A percentile compares a stretch with the other conserved stretches of the same genome.
Evolutionary conservation across 2,797 vertebrate species (phyloP).

Genomic region (Urophycis tenuis): DNA sequence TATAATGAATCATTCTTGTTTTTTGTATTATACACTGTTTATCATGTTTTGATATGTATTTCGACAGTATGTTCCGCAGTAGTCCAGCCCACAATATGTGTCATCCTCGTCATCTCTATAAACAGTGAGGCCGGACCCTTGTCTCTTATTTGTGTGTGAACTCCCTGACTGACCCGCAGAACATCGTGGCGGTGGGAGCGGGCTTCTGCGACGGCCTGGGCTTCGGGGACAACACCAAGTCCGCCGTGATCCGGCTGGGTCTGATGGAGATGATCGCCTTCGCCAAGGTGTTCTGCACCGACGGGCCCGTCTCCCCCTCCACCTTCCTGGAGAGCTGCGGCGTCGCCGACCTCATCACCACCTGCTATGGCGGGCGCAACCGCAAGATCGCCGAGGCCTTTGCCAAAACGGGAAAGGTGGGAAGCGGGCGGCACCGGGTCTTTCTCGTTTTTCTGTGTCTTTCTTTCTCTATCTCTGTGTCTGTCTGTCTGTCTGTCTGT

Average conservation of each 20-base stretch:
- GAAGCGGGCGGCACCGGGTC: not conserved
- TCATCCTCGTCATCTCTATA: not conserved
- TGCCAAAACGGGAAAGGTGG: slow-evolving; percentile 79
- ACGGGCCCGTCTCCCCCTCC: slow-evolving; percentile 69
- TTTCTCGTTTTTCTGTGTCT: not conserved
- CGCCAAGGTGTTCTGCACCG: slow-evolving; percentile 82
- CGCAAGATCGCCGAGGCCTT: slow-evolving; percentile 92
- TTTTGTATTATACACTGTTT: not conserved
- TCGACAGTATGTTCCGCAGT: not conserved
- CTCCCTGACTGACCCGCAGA: slow-evolving; percentile 61
- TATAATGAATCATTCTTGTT: not conserved
- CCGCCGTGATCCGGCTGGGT: slow-evolving; percentile 91
- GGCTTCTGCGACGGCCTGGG: slow-evolving; percentile 95
- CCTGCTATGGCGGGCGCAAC: slow-evolving; percentile 95
- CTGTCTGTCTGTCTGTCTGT: no score
- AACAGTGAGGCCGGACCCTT: not conserved
- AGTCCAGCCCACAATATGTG: not conserved
- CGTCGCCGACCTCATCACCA: slow-evolving; percentile 93
- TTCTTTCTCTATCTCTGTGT: not conserved
- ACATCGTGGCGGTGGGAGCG: slow-evolving; percentile 90
- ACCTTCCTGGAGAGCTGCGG: slow-evolving; percentile 98
- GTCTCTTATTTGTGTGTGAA: not conserved
- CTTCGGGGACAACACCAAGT: slow-evolving; percentile 95
- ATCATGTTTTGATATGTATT: not conserved
- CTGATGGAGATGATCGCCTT: slow-evolving; percentile 97